These are phyloP conservation scores for Neuroscelio doddi DNA, from an alignment of 2,888 invertebrate species.

Conservation along the genomic window DNA sequence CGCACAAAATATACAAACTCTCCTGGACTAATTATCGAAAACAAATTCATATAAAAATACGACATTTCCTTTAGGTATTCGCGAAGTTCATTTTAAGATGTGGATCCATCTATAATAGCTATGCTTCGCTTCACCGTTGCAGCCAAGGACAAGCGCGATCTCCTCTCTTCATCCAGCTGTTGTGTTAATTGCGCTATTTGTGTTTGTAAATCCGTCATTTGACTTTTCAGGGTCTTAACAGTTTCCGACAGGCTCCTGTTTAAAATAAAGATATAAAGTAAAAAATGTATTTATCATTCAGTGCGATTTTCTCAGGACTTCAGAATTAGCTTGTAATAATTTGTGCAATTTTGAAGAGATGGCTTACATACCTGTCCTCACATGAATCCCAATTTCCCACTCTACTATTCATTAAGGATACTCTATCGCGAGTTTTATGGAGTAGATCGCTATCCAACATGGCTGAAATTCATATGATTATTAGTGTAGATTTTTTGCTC, in stretches of 20 bases:
- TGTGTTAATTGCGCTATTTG: constrained; percentile 76
- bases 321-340: constrained; percentile 65
- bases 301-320: constrained; percentile 63
- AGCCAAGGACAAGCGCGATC: constrained; percentile 72
- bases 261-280: constrained; percentile 3
- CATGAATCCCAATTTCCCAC: constrained; percentile 64
- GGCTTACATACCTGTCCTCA: constrained; percentile 65
- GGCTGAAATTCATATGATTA: constrained; percentile 64
- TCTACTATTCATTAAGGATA: constrained; percentile 64
- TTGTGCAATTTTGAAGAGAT: constrained; percentile 14
- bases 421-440: constrained; percentile 66
- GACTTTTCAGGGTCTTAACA: constrained; percentile 83
- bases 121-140: constrained; percentile 68
- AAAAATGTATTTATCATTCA: no score
- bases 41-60: constrained; percentile 17
- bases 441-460: constrained; percentile 67
- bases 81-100: constrained; percentile 46
- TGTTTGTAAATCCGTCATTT: constrained; percentile 79
- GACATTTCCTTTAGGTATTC: background rate
- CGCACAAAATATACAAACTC: no score
- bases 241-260: constrained; percentile 84
- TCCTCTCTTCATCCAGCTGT: constrained; percentile 81
- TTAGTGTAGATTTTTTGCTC: constrained; percentile 14
- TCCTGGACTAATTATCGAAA: no score
- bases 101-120: constrained; percentile 58